Evolutionary conservation across 2,113 vertebrate species (phyloP), one percentile per base, ranked within the genome.

Genomic region (Brachyhypopomus gauderio): DNA sequence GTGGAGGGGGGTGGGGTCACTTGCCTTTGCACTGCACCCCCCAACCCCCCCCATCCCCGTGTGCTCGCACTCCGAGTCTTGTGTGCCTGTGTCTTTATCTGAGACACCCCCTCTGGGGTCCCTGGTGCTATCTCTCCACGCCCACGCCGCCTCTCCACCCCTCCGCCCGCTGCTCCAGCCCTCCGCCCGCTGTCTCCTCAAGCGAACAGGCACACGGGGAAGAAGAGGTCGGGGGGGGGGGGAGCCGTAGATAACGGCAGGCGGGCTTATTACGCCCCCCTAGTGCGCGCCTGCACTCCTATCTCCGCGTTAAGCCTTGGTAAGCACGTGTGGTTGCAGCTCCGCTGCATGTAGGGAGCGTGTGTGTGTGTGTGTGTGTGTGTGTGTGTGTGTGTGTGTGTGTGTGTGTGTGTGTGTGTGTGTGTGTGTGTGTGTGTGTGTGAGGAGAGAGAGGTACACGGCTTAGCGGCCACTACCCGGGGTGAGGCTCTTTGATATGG

Each of bases 171-270:
- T 27, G 17, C 72, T n/a, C n/a, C 41, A 79, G 41, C 9, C 9
- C 58, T n/a, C n/a, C n/a, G n/a, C n/a, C n/a, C n/a, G n/a, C n/a
- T 80, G 25, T 85, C 72, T 80, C 67, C 77, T 72, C 66, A 73
- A 83, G 71, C 79, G 72, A 60, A 59, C 22, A 78, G 72, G 56
- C 52, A 66, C 72, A 59, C 48, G 52, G n/a, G 48, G 12, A 36
- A 73, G 56, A 69, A 80, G 67, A 52, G n/a, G 67, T 63, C 72
- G 59, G 70, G 34, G n/a, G 70, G 12, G 55, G 30, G 3, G 19
- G 30, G 64, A 70, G 52, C 66, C 16, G 59, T 30, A 67, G 78
- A 84, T 77, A 66, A 84, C 73, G 58, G 64, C n/a, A 6, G 64
- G 72, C 60, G 36, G 25, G 55, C n/a, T 55, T 19, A 66, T 75